These are phyloP conservation scores for Chionis minor DNA, from an alignment of 2,113 vertebrate species.

Conservation along the genomic window DNA sequence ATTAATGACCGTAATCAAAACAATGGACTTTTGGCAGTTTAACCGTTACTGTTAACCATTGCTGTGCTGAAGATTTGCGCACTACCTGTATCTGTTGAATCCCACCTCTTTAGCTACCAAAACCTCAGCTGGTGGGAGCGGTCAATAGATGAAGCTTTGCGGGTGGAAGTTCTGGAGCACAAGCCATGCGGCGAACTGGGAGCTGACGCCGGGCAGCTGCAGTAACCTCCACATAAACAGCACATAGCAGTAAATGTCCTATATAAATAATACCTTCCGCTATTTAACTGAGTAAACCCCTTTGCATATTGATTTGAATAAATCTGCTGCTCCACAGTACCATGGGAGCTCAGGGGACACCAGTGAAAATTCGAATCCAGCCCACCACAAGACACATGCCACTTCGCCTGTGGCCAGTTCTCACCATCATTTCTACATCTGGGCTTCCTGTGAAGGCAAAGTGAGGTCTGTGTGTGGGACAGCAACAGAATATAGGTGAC, in stretches of 20 bases:
- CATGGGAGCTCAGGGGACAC: background rate
- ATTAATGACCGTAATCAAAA: background rate
- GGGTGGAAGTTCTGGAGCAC: background rate
- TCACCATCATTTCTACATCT: background rate
- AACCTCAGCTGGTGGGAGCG: background rate
- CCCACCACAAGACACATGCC: background rate
- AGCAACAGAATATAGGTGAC: conserved; percentile 12
- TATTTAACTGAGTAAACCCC: background rate
- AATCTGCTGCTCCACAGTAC: background rate
- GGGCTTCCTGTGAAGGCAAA: background rate
- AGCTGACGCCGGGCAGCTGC: background rate
- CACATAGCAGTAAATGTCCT: background rate
- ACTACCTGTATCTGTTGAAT: background rate
- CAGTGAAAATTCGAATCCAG: background rate
- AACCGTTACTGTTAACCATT: background rate
- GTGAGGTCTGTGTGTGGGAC: background rate
- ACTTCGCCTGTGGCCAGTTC: background rate
- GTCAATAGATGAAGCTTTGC: background rate
- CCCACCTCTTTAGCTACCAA: background rate
- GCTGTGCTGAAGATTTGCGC: background rate
- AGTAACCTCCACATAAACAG: background rate
- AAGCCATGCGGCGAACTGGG: background rate
- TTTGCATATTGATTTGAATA: background rate
- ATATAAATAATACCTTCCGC: background rate
- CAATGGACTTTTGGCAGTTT: background rate